A percentile compares a stretch with the other conserved stretches of the same genome.
Evolutionary conservation across 2,888 invertebrate species (phyloP).

Genomic region (Phengaris alcon): DNA sequence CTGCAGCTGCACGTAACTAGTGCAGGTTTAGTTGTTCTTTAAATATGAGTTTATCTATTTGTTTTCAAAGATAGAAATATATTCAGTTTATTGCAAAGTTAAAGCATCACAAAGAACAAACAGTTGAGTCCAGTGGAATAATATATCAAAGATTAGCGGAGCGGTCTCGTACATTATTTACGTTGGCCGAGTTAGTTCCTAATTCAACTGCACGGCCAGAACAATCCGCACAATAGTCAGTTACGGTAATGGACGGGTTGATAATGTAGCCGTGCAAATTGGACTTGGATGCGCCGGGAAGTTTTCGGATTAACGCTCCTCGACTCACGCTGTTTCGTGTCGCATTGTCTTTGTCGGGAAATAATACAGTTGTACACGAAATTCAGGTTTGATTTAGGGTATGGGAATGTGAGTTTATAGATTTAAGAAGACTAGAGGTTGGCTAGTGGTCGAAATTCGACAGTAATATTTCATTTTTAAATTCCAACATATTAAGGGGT

Average conservation of each 20-base stretch:
- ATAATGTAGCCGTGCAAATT: slow-evolving; percentile 38
- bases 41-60: no score
- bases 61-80: no score
- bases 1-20: no score
- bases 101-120: not conserved
- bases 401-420: no score
- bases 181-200: slow-evolving; percentile 25
- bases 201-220: slow-evolving; percentile 29
- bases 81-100: not conserved
- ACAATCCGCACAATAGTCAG: slow-evolving; percentile 31
- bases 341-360: slow-evolving; percentile 25
- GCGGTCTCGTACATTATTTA: slow-evolving; percentile 16
- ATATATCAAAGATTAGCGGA: not conserved
- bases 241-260: slow-evolving; percentile 32
- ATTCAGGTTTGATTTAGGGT: not conserved
- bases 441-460: no score
- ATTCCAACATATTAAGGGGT: no score
- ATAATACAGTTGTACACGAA: not conserved
- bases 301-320: slow-evolving; percentile 27
- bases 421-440: no score
- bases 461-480: no score
- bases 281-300: slow-evolving; percentile 31
- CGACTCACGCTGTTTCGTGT: slow-evolving; percentile 17
- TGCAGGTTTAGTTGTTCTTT: no score
- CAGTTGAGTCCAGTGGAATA: not conserved